These are phyloP conservation scores for Pissodes strobi DNA, from an alignment of 1,140 invertebrate genomes.

Conservation along the genomic window DNA sequence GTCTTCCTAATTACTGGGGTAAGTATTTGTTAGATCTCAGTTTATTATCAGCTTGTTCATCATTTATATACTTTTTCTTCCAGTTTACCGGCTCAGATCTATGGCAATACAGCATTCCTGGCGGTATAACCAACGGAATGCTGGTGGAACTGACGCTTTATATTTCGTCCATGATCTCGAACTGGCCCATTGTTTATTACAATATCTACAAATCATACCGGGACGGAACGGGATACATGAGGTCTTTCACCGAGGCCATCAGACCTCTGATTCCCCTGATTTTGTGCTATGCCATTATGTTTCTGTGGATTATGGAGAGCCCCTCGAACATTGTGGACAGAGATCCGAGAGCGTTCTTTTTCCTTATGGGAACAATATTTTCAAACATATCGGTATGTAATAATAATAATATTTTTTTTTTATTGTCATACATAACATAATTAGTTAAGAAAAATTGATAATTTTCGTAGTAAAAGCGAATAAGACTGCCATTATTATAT, in stretches of 20 bases:
- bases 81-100: slow-evolving; percentile 72
- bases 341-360: slow-evolving; percentile 83
- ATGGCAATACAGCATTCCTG: slow-evolving; percentile 81
- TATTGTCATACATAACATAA: too few relatives aligned
- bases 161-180: slow-evolving; percentile 79
- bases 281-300: slow-evolving; percentile 72
- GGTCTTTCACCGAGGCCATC: slow-evolving; percentile 72
- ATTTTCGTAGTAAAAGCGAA: too few relatives aligned
- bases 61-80: slow-evolving; percentile 16
- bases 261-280: slow-evolving; percentile 82
- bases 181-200: slow-evolving; percentile 83
- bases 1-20: slow-evolving; percentile 49
- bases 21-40: too few relatives aligned
- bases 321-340: slow-evolving; percentile 75
- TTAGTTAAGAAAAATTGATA: too few relatives aligned
- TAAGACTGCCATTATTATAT: too few relatives aligned
- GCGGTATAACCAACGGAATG: slow-evolving; percentile 71
- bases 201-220: slow-evolving; percentile 81
- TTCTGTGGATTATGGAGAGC: slow-evolving; percentile 79
- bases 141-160: slow-evolving; percentile 85
- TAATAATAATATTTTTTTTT: neutral
- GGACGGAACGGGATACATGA: slow-evolving; percentile 84
- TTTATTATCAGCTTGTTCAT: neutral
- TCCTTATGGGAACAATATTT: slow-evolving; percentile 88
- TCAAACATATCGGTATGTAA: slow-evolving; percentile 93